A percentile compares a stretch with the other conserved stretches of the same genome.
Conservation (phyloP, 2,888 invertebrate species). For the Ceramica pisi region DNA sequence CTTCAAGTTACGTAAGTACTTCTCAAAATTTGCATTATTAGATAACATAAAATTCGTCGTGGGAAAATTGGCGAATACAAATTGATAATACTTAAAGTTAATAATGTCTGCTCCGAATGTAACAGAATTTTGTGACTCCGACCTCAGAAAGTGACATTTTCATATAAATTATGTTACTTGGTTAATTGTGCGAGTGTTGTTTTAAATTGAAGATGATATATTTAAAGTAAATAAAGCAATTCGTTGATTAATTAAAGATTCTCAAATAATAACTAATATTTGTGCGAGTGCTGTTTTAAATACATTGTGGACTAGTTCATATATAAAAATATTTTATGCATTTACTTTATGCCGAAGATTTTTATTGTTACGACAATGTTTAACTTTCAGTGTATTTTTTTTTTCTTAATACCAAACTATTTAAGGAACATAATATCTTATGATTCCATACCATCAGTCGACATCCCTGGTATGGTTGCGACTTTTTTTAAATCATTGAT, state of each 20-base stretch:
- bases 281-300: neutral
- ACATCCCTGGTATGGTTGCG: too few relatives aligned
- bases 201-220: too few relatives aligned
- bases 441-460: too few relatives aligned
- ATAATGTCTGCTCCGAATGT: conserved; percentile 29
- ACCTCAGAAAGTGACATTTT: conserved; percentile 10
- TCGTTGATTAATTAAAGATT: too few relatives aligned
- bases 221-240: too few relatives aligned
- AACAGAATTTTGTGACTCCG: conserved; percentile 19
- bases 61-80: conserved; percentile 33
- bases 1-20: neutral
- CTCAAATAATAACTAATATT: too few relatives aligned
- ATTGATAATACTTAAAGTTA: conserved; percentile 45
- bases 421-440: too few relatives aligned
- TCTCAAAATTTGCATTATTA: conserved; percentile 38
- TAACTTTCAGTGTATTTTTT: too few relatives aligned
- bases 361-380: too few relatives aligned
- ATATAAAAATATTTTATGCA: neutral
- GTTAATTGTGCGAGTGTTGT: neutral
- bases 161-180: conserved; percentile 15
- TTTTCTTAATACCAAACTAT: too few relatives aligned
- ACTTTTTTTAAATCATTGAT: too few relatives aligned
- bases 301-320: neutral
- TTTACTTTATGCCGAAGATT: neutral
- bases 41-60: conserved; percentile 30